Evolutionary conservation across 2,113 vertebrate genomes (phyloP).

Genomic region (Silurus asotus): DNA sequence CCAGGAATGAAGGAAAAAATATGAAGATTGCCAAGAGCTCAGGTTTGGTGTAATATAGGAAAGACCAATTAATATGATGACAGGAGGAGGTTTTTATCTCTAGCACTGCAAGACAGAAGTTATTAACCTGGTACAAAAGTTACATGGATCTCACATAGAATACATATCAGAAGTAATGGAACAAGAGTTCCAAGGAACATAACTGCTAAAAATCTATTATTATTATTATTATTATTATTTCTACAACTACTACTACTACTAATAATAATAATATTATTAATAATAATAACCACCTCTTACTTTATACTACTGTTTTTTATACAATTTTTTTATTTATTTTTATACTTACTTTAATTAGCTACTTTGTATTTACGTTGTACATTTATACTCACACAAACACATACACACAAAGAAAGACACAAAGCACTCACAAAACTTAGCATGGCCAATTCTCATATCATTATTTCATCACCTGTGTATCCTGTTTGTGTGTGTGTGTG

Average conservation of each 20-base stretch:
- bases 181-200: neutral
- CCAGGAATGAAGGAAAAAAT: slow-evolving; percentile 22
- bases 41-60: slow-evolving; percentile 42
- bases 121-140: neutral
- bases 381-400: slow-evolving; percentile 12
- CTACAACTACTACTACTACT: neutral
- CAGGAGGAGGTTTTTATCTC: slow-evolving; percentile 35
- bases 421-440: slow-evolving; percentile 29
- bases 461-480: slow-evolving; percentile 51
- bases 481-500: slow-evolving; percentile 27
- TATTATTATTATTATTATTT: slow-evolving; percentile 1
- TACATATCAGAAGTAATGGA: neutral
- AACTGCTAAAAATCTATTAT: neutral
- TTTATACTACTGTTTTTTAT: neutral
- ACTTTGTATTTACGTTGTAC: neutral
- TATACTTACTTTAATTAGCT: too few species aligned
- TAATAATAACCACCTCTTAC: neutral
- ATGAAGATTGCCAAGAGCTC: slow-evolving; percentile 46
- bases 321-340: neutral
- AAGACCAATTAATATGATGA: slow-evolving; percentile 45
- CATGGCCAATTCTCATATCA: slow-evolving; percentile 37
- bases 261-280: neutral
- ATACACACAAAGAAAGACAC: slow-evolving; percentile 28
- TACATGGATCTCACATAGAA: neutral
- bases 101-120: slow-evolving; percentile 16